A percentile compares a stretch with the other conserved stretches of the same genome.
phyloP scores from a whole-genome alignment of 1,140 invertebrate genomes.

The Diabrotica virgifera region DNA sequence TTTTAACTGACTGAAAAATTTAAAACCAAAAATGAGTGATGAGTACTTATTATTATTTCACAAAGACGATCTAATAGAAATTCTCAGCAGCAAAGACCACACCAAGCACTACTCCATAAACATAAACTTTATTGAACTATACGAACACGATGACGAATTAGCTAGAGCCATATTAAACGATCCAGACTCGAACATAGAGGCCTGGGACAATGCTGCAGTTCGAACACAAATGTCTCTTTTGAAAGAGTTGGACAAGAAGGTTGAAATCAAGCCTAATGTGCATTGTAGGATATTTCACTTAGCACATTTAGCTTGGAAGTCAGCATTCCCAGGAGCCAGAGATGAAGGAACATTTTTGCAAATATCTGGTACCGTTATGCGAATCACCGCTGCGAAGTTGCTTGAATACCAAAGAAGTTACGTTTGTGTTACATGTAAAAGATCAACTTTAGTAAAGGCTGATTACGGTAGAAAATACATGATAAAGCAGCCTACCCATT shows the following conservation, averaged over 20 bases:
- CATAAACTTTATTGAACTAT: constrained; percentile 60
- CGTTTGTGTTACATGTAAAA: constrained; percentile 76
- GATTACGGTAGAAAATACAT: constrained; percentile 66
- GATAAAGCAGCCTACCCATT: constrained; percentile 58
- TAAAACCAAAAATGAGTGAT: background rate
- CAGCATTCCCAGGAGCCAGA: constrained; percentile 62
- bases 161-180: constrained; percentile 57
- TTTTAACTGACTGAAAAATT: no score
- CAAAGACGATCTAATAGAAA: constrained; percentile 47
- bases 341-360: constrained; percentile 67
- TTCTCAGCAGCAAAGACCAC: constrained; percentile 47
- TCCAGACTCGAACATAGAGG: constrained; percentile 56
- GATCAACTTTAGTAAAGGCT: constrained; percentile 63
- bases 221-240: constrained; percentile 59
- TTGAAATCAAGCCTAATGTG: constrained; percentile 62
- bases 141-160: constrained; percentile 56
- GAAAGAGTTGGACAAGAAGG: constrained; percentile 42
- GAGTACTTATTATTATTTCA: constrained; percentile 36
- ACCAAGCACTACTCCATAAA: constrained; percentile 49
- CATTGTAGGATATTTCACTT: constrained; percentile 61
- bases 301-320: constrained; percentile 58
- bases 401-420: constrained; percentile 72
- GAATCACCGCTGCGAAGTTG: constrained; percentile 72
- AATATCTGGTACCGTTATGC: constrained; percentile 68
- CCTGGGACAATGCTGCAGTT: constrained; percentile 62